Evolutionary conservation across 2,797 vertebrate genomes (phyloP).

Genomic region (Uromys caudimaculatus): DNA sequence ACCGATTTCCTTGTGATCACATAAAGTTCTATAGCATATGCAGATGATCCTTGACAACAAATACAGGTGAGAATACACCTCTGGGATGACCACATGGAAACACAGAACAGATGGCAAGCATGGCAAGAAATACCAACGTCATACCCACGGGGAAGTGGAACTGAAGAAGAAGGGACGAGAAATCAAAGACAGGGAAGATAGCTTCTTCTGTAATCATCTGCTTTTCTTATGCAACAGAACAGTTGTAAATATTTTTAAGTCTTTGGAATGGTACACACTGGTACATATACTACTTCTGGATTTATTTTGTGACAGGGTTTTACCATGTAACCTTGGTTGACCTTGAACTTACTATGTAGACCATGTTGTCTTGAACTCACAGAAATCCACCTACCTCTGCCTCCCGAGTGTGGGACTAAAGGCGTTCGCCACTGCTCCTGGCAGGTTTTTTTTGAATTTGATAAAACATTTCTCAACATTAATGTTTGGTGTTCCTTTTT

Average conservation of each 20-base stretch:
- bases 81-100: neutral
- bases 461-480: neutral
- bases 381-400: neutral
- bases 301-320: neutral
- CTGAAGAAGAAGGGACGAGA: neutral
- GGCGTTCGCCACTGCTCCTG: neutral
- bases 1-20: neutral
- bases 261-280: neutral
- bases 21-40: neutral
- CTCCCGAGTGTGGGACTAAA: neutral
- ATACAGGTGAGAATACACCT: neutral
- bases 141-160: neutral
- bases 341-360: neutral
- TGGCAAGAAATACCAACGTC: neutral
- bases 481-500: neutral
- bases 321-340: neutral
- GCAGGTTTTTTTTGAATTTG: neutral
- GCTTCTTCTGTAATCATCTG: neutral
- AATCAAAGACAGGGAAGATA: neutral
- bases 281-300: constrained; percentile 9
- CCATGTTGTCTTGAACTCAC: neutral
- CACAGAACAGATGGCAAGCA: neutral
- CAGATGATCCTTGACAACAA: neutral
- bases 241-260: constrained; percentile 22
- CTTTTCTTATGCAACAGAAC: neutral